These are phyloP conservation scores for Papilio protenor DNA, from an alignment of 2,888 invertebrate species.

Conservation along the genomic window DNA sequence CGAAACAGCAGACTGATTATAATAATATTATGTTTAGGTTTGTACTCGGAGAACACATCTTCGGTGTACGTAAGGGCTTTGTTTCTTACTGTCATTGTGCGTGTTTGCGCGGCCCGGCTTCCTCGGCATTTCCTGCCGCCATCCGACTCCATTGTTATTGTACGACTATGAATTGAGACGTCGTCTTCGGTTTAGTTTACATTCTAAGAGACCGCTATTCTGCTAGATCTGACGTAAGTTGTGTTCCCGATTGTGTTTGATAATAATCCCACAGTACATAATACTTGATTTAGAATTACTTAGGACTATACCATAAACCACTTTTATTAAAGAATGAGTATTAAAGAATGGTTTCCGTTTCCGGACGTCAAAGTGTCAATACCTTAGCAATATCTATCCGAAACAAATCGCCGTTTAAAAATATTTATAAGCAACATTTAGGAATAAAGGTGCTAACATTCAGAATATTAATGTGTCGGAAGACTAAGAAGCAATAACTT, in stretches of 20 bases:
- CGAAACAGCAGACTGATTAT: conserved; percentile 17
- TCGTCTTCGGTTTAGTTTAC: conserved; percentile 51
- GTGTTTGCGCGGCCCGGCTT: conserved; percentile 64
- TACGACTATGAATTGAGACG: conserved; percentile 51
- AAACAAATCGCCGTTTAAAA: too few species aligned
- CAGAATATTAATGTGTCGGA: too few species aligned
- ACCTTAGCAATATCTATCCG: too few species aligned
- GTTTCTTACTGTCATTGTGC: conserved; percentile 70
- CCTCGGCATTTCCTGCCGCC: conserved; percentile 74
- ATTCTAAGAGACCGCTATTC: conserved; percentile 48
- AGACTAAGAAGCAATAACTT: too few species aligned
- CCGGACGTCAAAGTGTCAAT: too few species aligned
- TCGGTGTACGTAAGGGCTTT: conserved; percentile 54
- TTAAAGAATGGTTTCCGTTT: too few species aligned
- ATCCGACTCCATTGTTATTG: conserved; percentile 65
- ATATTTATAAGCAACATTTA: too few species aligned
- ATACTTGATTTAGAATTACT: neutral
- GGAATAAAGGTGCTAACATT: too few species aligned
- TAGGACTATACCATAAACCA: neutral
- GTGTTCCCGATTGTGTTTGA: conserved; percentile 23
- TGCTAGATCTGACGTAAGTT: conserved; percentile 28
- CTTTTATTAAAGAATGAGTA: neutral
- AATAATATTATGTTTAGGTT: conserved; percentile 59
- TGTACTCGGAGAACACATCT: conserved; percentile 54
- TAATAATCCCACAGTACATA: neutral